Evolutionary conservation across 2,888 invertebrate genomes (phyloP).

Genomic region (Panzeria rudis): DNA sequence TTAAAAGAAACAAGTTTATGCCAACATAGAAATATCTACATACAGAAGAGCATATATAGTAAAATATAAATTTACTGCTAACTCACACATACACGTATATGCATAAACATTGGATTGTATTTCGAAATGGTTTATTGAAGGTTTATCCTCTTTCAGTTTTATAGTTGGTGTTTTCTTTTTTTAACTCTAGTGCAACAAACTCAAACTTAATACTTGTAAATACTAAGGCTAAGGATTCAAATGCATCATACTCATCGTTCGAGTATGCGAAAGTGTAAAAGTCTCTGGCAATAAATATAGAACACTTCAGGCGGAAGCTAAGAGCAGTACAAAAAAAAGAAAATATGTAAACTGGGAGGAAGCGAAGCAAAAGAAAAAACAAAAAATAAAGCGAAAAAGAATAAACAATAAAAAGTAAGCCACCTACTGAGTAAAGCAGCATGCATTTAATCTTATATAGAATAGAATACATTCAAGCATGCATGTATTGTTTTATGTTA

Average conservation of each 20-base stretch:
- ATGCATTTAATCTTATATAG: constrained; percentile 65
- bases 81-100: background rate
- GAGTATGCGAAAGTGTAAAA: constrained; percentile 9
- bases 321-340: constrained; percentile 25
- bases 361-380: constrained; percentile 20
- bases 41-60: background rate
- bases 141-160: constrained; percentile 51
- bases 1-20: constrained; percentile 48
- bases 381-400: constrained; percentile 6
- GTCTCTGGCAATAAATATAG: constrained; percentile 32
- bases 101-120: background rate
- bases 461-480: constrained; percentile 53
- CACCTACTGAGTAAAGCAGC: constrained; percentile 63
- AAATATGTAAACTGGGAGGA: constrained; percentile 16
- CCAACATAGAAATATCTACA: constrained; percentile 4
- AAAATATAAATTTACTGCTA: constrained; percentile 18
- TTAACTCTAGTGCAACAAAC: constrained; percentile 32
- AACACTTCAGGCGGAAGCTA: constrained; percentile 52
- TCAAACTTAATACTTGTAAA: constrained; percentile 49
- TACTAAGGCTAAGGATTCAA: constrained; percentile 44
- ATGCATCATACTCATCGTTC: constrained; percentile 33
- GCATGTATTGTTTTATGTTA: constrained; percentile 43
- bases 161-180: constrained; percentile 7
- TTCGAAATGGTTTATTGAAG: constrained; percentile 59
- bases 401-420: constrained; percentile 33